Percentiles rank a stretch among this genome's conserved stretches.
These are phyloP conservation scores for Diceros bicornis DNA, from an alignment of 2,797 vertebrate genomes.

Conservation along the genomic window DNA sequence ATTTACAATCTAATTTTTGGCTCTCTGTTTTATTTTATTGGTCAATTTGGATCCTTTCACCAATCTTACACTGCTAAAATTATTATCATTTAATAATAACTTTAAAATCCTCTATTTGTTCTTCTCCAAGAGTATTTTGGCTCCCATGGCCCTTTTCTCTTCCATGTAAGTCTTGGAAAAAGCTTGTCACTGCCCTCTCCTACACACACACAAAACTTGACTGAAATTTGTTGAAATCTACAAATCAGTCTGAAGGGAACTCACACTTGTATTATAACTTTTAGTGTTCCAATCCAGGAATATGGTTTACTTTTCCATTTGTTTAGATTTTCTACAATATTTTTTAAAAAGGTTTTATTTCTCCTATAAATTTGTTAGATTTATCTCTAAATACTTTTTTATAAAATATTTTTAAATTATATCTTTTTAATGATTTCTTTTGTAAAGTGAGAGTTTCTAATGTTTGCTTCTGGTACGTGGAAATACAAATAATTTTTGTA, in stretches of 20 bases:
- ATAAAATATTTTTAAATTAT: background rate
- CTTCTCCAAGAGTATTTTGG: background rate
- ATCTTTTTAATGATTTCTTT: background rate
- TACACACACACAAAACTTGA: background rate
- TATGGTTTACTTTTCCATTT: background rate
- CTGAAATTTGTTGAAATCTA: background rate
- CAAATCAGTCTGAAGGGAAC: background rate
- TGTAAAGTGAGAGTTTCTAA: background rate
- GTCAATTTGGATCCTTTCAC: background rate
- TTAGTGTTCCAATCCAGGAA: background rate
- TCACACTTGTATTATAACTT: background rate
- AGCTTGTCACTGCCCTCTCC: background rate
- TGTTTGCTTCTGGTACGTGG: background rate
- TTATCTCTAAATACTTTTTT: background rate
- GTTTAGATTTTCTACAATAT: background rate
- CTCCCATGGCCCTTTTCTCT: background rate
- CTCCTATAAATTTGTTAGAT: background rate
- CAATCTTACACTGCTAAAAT: background rate
- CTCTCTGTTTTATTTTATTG: background rate
- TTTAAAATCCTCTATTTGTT: background rate
- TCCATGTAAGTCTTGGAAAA: background rate
- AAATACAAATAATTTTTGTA: background rate
- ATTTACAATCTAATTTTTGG: background rate
- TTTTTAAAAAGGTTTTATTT: conserved; percentile 36
- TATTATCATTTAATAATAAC: background rate